Evolutionary conservation across 2,888 invertebrate genomes (phyloP), one percentile per base, ranked within the genome.

Genomic region (Drosophila rubida): DNA sequence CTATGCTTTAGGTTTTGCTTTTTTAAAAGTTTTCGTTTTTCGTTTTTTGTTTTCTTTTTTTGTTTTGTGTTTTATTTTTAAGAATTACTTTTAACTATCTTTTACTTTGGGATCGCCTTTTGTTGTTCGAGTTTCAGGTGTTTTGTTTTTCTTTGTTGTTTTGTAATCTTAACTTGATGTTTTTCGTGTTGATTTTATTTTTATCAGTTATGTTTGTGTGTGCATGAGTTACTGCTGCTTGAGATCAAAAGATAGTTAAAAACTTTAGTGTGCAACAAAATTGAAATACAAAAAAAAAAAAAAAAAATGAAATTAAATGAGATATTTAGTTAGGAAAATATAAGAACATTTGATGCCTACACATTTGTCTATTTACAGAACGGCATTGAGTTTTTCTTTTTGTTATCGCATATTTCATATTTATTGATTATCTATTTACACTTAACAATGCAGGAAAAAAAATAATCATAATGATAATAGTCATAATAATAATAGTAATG

Each of bases 171-270:
- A 32, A 32, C 35, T 39, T 25, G 11, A n/a, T 32, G 22, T 22
- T 23, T 13, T n/a, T 41, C 8, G 1, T 14, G 32, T 32, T 8
- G 8, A 19, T 30, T 7, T 30, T 30, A 23, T 60, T 35, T 35
- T 61, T 72, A 51, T 67, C 35, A 49, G 46, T 62, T 49, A 37
- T 25, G 37, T 74, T 46, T 60, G 60, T 73, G 54, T 69, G 44
- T 72, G 23, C 75, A 44, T 66, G 66, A 32, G 63, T 73, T 64
- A 48, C 66, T 78, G 72, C 65, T 75, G 63, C 65, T 87, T 87
- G 89, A 89, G 89, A 89, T 89, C 89, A 89, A 89, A 88, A 89
- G 89, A 87, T 88, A 89, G 89, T 87, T 85, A 82, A 89, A 89
- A 86, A 78, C 57, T 68, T 71, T 74, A 60, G 57, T 66, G 57